These are phyloP conservation scores for Drosophila melanosoma DNA, from an alignment of 2,888 invertebrate genomes.

Conservation along the genomic window DNA sequence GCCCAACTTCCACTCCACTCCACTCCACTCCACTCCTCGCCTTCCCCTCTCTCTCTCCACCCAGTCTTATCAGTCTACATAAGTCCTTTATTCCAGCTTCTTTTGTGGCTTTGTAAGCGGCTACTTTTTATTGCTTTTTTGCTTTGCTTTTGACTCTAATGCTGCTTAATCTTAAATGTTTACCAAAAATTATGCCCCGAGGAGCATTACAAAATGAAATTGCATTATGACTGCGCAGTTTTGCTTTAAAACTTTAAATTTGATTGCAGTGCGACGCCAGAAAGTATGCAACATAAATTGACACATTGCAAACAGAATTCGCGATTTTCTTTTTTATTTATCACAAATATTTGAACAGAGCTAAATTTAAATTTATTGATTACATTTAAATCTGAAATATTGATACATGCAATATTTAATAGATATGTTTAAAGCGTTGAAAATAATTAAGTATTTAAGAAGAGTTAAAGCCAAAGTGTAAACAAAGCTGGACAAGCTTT, in stretches of 20 bases:
- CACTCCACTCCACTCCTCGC: not conserved
- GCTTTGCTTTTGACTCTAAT: conserved; percentile 69
- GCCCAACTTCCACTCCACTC: not conserved
- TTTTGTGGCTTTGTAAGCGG: conserved; percentile 73
- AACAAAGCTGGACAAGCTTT: not conserved
- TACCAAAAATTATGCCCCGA: conserved; percentile 76
- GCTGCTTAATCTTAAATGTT: conserved; percentile 75
- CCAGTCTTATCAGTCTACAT: conserved; percentile 45
- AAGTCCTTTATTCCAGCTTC: conserved; percentile 52
- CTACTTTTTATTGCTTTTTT: conserved; percentile 68
- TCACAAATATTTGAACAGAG: not conserved
- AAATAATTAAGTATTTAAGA: not conserved
- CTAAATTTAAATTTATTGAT: not conserved
- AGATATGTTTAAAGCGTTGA: no score
- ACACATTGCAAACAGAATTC: not conserved
- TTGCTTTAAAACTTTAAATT: conserved; percentile 28
- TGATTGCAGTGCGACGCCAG: conserved; percentile 1
- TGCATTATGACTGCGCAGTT: conserved; percentile 68
- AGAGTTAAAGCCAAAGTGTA: conserved; percentile 1
- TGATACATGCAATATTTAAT: not conserved
- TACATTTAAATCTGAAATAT: not conserved
- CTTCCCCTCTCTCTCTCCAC: conserved; percentile 4
- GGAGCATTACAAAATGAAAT: conserved; percentile 71
- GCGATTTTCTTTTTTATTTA: not conserved
- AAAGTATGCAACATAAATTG: conserved; percentile 22